phyloP scores from a whole-genome alignment of 2,888 invertebrate species.

The Cryptosula pallasiana region DNA sequence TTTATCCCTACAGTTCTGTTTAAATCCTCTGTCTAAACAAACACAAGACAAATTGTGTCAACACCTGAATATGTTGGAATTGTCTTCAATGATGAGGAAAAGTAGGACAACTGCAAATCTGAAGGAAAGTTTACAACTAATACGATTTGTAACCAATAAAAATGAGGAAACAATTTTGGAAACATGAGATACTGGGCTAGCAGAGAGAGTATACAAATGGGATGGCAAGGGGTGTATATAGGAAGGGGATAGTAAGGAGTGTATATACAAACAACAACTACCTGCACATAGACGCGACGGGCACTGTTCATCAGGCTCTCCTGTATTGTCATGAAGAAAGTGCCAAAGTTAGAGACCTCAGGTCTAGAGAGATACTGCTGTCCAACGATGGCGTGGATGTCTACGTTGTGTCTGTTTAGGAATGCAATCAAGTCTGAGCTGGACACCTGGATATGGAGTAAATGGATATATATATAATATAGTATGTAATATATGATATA shows the following conservation, averaged over 20 bases:
- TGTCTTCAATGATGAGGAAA: no score
- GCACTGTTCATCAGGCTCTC: constrained; percentile 23
- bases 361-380: not conserved
- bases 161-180: no score
- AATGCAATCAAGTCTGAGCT: not conserved
- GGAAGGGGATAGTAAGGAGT: no score
- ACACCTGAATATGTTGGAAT: no score
- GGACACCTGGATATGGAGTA: not conserved
- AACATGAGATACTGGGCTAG: no score
- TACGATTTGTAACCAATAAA: no score
- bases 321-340: constrained; percentile 23
- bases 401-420: constrained; percentile 11
- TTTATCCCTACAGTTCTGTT: constrained; percentile 49
- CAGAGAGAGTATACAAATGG: no score
- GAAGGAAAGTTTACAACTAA: no score
- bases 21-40: constrained; percentile 33
- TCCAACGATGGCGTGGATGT: not conserved
- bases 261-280: no score
- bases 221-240: no score
- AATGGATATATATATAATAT: not conserved
- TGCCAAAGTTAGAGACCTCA: not conserved
- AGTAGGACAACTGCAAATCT: no score
- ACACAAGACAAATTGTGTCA: no score
- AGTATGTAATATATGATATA: not conserved
- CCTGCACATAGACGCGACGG: constrained; percentile 14